Conservation (phyloP, 2,888 invertebrate genomes). For the Kryphioiulus occultus region DNA sequence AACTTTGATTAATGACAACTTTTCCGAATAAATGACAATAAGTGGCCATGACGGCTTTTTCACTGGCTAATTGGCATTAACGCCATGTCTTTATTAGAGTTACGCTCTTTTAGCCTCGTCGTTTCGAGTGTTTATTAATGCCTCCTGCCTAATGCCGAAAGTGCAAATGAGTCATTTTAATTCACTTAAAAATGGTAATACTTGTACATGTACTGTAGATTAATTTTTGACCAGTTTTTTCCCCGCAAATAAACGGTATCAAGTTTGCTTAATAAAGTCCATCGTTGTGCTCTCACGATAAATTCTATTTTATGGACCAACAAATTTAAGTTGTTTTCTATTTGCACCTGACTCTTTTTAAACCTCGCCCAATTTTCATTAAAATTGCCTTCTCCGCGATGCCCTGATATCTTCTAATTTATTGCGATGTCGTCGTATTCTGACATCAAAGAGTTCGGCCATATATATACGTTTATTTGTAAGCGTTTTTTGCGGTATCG, state of each 20-base stretch:
- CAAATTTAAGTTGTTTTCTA: not conserved
- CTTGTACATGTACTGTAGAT: no score
- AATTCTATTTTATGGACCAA: constrained; percentile 1
- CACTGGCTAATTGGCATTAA: not conserved
- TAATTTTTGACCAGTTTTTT: not conserved
- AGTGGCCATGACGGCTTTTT: not conserved
- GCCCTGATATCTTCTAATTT: constrained; percentile 6
- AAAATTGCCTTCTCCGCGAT: not conserved
- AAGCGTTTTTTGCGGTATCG: not conserved
- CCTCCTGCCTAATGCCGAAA: not conserved
- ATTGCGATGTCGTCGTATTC: constrained; percentile 10
- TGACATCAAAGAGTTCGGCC: constrained; percentile 29
- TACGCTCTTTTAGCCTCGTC: not conserved
- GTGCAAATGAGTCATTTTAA: not conserved
- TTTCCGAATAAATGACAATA: not conserved
- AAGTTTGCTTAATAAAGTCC: not conserved
- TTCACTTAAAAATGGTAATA: not conserved
- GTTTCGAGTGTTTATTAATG: not conserved
- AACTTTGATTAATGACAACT: not conserved
- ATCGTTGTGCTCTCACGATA: not conserved
- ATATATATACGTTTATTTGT: not conserved
- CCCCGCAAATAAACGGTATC: not conserved
- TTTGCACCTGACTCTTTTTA: not conserved
- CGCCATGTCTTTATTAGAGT: not conserved
- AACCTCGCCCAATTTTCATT: constrained; percentile 26